Evolutionary conservation across 2,113 vertebrate genomes (phyloP), one percentile per base, ranked within the genome.

Genomic region (Eupsittula cactorum): DNA sequence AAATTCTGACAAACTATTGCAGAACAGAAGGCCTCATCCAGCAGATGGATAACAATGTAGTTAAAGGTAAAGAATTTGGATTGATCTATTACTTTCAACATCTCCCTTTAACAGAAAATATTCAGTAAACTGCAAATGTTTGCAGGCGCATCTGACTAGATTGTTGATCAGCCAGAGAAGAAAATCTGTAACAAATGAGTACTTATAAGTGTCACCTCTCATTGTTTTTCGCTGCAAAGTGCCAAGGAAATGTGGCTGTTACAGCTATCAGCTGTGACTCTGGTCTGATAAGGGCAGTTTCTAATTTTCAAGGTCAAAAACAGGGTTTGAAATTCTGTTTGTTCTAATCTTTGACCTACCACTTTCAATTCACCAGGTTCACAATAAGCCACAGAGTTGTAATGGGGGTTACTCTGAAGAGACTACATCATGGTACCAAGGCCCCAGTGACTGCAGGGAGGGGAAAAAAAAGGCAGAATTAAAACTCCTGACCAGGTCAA

Each of bases 401-500:
- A 31, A 49, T n/a, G 21, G 25, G 21, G 23, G 19, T 93, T 74
- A 27, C 64, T 79, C 75, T 77, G 62, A 93, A 62, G n/a, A 64
- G 50, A 44, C 9, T 79, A 29, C 4, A 5, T 1, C 7, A 33
- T 41, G 67, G 10, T 85, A 46, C 33, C 44, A 73, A 68, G 82
- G 24, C 16, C 23, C 25, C 6, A 3, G 62, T 55, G 49, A 55
- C 14, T 63, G 49, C 31, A 67, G 59, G 28, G 27, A 94, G 25
- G 16, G 21, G 18, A 6, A 3, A 76, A 71, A 89, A 89, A 77
- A 63, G 29, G 29, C 39, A 71, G 46, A 92, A 86, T 74, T 33
- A 68, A 78, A 90, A 59, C 24, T 53, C 37, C 50, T 81, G 88
- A 63, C 75, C 42, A 21, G 92, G 92, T 96, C 90, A 88, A 90